Evolutionary conservation across 1,140 invertebrate genomes (phyloP).

Genomic region (Himalopsyche phryganea): DNA sequence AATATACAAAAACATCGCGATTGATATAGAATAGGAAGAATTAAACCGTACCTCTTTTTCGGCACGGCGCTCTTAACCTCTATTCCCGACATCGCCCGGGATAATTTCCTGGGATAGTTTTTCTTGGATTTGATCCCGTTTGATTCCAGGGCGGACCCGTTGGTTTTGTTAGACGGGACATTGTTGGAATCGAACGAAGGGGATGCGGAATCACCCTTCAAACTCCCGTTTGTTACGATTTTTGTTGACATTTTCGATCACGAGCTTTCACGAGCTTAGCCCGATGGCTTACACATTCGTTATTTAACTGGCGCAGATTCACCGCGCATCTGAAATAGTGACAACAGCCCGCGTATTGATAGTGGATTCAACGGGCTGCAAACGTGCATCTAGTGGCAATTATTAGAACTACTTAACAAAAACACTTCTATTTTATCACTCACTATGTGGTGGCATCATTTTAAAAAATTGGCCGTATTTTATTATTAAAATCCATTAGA

Average conservation of each 20-base stretch:
- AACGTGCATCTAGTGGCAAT: too few species aligned
- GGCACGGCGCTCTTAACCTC: slow-evolving; percentile 22
- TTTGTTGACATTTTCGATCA: slow-evolving; percentile 15
- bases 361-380: too few species aligned
- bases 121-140: neutral
- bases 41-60: slow-evolving; percentile 16
- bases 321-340: slow-evolving; percentile 8
- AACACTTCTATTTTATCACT: too few species aligned
- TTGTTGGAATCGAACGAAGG: neutral
- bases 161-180: neutral
- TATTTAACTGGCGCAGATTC: slow-evolving; percentile 8
- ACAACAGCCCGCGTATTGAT: neutral
- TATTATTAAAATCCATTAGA: too few species aligned
- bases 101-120: slow-evolving; percentile 26
- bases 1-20: too few species aligned
- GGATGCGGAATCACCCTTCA: neutral
- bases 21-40: too few species aligned
- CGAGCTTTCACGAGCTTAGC: slow-evolving; percentile 12
- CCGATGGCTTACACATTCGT: neutral
- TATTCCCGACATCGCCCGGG: slow-evolving; percentile 12
- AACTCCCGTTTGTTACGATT: slow-evolving; percentile 7
- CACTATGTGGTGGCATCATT: too few species aligned
- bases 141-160: neutral
- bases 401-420: too few species aligned
- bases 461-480: too few species aligned